Evolutionary conservation across 1,140 invertebrate genomes (phyloP).

Genomic region (Platyura marginata): DNA sequence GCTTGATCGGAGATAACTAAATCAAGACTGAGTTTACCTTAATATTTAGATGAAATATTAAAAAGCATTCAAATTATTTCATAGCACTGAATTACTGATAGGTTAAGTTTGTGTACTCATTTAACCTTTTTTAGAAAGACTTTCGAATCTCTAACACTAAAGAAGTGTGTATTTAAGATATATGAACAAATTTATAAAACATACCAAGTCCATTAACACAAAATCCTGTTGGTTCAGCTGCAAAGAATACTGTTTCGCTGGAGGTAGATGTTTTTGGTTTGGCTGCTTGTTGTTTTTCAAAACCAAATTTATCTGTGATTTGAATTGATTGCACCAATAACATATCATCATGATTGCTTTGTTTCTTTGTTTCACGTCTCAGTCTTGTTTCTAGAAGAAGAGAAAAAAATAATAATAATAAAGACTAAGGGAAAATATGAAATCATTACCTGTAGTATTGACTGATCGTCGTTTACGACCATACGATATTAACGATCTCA

Average conservation of each 20-base stretch:
- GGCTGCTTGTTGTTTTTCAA: conserved; percentile 34
- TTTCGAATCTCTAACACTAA: not conserved
- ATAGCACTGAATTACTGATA: too few species aligned
- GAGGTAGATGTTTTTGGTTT: conserved; percentile 20
- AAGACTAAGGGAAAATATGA: too few species aligned
- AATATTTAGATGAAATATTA: too few species aligned
- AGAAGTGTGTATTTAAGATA: too few species aligned
- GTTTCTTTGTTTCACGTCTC: conserved; percentile 16
- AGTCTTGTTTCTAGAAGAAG: not conserved
- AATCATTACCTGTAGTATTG: conserved; percentile 6
- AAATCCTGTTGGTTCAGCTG: conserved; percentile 30
- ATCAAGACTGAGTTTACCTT: too few species aligned
- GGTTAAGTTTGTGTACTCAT: too few species aligned
- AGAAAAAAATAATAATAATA: not conserved
- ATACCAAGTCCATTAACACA: conserved; percentile 45
- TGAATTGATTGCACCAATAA: conserved; percentile 76
- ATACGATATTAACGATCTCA: conserved; percentile 58
- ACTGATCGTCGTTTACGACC: conserved; percentile 30
- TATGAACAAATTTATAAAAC: conserved; percentile 1
- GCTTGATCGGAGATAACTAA: too few species aligned
- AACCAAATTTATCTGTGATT: conserved; percentile 77
- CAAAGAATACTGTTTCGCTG: conserved; percentile 37
- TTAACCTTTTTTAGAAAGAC: too few species aligned
- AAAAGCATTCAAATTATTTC: too few species aligned
- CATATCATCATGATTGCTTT: conserved; percentile 47